Evolutionary conservation across 2,113 vertebrate species (phyloP).

Genomic region (Symphodus melops): DNA sequence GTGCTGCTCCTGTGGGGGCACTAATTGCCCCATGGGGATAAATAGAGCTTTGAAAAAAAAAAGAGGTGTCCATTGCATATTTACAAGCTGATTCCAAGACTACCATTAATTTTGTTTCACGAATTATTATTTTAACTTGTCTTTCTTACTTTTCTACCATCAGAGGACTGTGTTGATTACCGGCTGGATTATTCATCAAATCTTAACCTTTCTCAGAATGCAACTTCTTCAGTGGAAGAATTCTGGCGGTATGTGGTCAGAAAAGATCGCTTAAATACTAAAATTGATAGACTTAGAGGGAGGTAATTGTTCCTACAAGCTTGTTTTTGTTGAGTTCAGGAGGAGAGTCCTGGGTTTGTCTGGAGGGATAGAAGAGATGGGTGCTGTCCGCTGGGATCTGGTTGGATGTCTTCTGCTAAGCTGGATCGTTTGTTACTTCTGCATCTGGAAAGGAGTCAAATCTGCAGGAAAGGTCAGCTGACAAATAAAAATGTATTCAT

Average conservation of each 20-base stretch:
- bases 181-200: not conserved
- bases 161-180: conserved; percentile 20
- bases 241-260: conserved; percentile 48
- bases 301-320: not conserved
- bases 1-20: too few species aligned
- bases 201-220: not conserved
- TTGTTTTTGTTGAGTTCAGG: conserved; percentile 1
- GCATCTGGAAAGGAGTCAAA: conserved; percentile 55
- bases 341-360: conserved; percentile 46
- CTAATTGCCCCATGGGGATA: too few species aligned
- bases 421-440: conserved; percentile 53
- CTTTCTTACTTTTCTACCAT: not conserved
- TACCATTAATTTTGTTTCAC: too few species aligned
- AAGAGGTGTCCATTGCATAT: too few species aligned
- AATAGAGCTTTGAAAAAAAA: too few species aligned
- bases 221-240: conserved; percentile 36
- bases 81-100: too few species aligned
- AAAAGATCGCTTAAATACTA: not conserved
- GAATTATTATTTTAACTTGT: not conserved
- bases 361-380: conserved; percentile 39
- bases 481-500: too few species aligned
- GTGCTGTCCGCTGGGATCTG: conserved; percentile 45
- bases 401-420: conserved; percentile 42
- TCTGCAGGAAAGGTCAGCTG: conserved; percentile 43
- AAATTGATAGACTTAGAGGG: not conserved